Base-by-base conservation (phyloP, 2,113 vertebrate genomes). In the Machaerirhynchus nigripectus region DNA sequence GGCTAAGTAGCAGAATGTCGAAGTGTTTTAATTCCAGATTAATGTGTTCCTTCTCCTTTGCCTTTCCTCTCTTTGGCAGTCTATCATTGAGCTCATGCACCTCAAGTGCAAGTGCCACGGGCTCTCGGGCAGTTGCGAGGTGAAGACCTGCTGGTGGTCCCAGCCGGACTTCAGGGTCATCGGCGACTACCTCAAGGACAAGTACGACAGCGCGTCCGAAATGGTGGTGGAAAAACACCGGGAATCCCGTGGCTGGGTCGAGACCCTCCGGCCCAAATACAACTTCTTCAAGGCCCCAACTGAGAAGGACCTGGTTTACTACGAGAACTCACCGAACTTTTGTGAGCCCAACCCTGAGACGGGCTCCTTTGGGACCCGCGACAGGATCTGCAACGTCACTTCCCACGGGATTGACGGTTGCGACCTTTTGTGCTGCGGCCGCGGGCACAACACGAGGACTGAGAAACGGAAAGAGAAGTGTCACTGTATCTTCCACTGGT, bases 71-170 rank as follows among this genome's bases (percentile, higher is more conserved):
- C 68, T 91, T 75, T 84, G 95, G 33, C 96, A 98, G 98, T 98
- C 98, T 5, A 98, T 98, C 28, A 97, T 98, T 14, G 98, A 98
- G 52, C 98, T 98, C 88, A 98, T 98, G 98, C 98, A 98, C 56
- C 98, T 98, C 33, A 98, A 98, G 87, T 98, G 98, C 91, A 98
- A 98, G 84, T 98, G 98, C 47, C 98, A 98, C 1, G 98, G 98
- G 39, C 96, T 98, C 61, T 98, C 98, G 0, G 98, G 98, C 56
- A 98, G 98, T 97, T 98, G 98, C 1, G 98, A 98, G 57, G 98
- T 98, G 74, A 98, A 98, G 95, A 98, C 98, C 10, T 98, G 98
- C 91, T 98, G 98, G 98, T 98, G 98, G 98, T 98, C 98, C 14
- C 98, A 98, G 92, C 98, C 98, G 0, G 98, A 98, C 94, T 98